Conservation (phyloP, 2,113 vertebrate species). For the Stigmatopora nigra region DNA sequence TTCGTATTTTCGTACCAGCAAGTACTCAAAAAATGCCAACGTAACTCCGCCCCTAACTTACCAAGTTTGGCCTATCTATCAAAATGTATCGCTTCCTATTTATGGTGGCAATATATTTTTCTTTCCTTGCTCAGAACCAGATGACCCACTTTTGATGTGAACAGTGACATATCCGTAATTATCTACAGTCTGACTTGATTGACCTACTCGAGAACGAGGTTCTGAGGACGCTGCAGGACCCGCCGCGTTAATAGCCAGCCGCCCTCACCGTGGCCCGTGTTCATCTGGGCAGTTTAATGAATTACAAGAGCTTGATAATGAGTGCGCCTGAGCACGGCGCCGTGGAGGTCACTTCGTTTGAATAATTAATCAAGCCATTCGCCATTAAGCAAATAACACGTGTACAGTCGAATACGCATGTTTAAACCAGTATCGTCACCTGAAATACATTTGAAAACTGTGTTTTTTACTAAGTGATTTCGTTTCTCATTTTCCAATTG, state of each 20-base stretch:
- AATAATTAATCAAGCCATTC: slow-evolving; percentile 61
- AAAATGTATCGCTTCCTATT: no score
- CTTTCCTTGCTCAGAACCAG: not conserved
- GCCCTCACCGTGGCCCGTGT: slow-evolving; percentile 46
- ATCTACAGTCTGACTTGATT: slow-evolving; percentile 25
- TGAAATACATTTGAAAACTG: slow-evolving; percentile 43
- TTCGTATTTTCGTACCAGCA: no score
- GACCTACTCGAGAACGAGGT: slow-evolving; percentile 39
- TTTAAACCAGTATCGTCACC: slow-evolving; percentile 14
- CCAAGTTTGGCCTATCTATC: no score
- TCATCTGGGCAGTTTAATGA: slow-evolving; percentile 63
- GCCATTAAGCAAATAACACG: slow-evolving; percentile 39
- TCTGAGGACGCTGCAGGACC: slow-evolving; percentile 30
- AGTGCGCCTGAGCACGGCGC: slow-evolving; percentile 46
- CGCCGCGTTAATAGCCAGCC: slow-evolving; percentile 36
- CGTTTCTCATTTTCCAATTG: slow-evolving; percentile 71
- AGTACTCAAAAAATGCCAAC: no score
- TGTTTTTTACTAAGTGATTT: slow-evolving; percentile 65
- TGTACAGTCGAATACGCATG: slow-evolving; percentile 16
- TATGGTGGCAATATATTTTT: not conserved
- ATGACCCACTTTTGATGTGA: not conserved
- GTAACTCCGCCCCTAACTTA: no score
- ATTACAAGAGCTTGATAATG: slow-evolving; percentile 61
- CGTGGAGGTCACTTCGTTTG: slow-evolving; percentile 54
- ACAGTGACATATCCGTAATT: not conserved